phyloP scores from a whole-genome alignment of 2,113 vertebrate genomes.

The Syngnathus floridae region DNA sequence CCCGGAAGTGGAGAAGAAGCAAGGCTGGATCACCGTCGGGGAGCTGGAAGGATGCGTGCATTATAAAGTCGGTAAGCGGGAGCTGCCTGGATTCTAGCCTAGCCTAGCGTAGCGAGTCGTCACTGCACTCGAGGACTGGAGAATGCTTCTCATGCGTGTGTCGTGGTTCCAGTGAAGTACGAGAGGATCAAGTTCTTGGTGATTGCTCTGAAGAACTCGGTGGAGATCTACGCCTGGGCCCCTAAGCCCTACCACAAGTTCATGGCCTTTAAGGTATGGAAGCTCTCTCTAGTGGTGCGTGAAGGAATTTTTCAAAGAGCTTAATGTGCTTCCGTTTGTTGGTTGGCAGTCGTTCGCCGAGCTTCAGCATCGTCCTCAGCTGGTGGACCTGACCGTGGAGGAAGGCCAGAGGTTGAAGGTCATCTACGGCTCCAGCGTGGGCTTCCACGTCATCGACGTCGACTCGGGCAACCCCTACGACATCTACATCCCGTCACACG shows the following conservation, averaged over 20 bases:
- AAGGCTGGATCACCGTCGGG: constrained; percentile 95
- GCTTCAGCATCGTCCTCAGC: constrained; percentile 89
- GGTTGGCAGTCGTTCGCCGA: constrained; percentile 86
- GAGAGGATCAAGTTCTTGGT: constrained; percentile 98
- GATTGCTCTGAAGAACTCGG: constrained; percentile 93
- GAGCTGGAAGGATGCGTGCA: constrained; percentile 96
- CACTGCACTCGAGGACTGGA: not conserved
- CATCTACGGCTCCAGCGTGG: constrained; percentile 94
- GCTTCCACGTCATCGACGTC: constrained; percentile 97
- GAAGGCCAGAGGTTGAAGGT: constrained; percentile 97
- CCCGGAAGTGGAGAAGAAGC: constrained; percentile 96
- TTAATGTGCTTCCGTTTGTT: too few species aligned
- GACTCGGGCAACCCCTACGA: constrained; percentile 97
- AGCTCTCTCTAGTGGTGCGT: too few species aligned
- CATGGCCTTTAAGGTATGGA: constrained; percentile 94
- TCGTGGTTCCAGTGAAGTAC: constrained; percentile 83
- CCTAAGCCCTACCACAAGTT: constrained; percentile 99
- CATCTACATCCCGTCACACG: constrained; percentile 96
- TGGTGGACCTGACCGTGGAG: constrained; percentile 95
- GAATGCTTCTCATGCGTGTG: not conserved
- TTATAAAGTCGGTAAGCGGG: constrained; percentile 89
- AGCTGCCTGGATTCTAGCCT: not conserved
- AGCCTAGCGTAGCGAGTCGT: not conserved
- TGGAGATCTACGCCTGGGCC: constrained; percentile 98
- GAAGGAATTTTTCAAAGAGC: too few species aligned